A percentile compares a stretch with the other conserved stretches of the same genome.
These are phyloP conservation scores for Anoncus sp. DNA, from an alignment of 2,888 invertebrate genomes.

Conservation along the genomic window DNA sequence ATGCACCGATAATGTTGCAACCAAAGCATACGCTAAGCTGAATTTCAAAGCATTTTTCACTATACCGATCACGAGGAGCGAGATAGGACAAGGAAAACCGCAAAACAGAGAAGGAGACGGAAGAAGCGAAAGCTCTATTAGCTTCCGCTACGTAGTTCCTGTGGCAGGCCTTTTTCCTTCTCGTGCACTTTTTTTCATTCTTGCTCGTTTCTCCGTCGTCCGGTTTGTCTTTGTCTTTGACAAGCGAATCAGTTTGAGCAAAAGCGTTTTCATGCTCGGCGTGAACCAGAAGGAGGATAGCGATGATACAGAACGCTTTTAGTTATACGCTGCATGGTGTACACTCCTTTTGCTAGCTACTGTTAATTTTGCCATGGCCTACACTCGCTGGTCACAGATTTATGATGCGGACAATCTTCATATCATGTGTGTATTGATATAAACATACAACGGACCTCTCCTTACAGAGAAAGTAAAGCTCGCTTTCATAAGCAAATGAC, in stretches of 20 bases:
- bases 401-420: no score
- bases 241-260: slow-evolving; percentile 35
- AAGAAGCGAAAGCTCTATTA: slow-evolving; percentile 3
- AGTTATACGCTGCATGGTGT: background rate
- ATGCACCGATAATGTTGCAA: slow-evolving; percentile 46
- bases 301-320: slow-evolving; percentile 15
- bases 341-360: background rate
- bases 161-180: slow-evolving; percentile 15
- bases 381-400: no score
- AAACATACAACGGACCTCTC: no score
- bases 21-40: slow-evolving; percentile 49
- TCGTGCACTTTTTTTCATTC: slow-evolving; percentile 4
- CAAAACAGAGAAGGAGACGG: slow-evolving; percentile 1
- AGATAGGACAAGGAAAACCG: slow-evolving; percentile 25
- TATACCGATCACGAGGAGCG: slow-evolving; percentile 28
- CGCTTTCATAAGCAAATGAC: no score
- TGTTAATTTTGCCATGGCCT: no score
- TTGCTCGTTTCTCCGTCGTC: slow-evolving; percentile 7
- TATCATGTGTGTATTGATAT: no score
- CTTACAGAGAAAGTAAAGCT: no score
- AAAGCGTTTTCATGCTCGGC: slow-evolving; percentile 41
- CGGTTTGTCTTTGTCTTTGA: slow-evolving; percentile 41
- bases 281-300: slow-evolving; percentile 20
- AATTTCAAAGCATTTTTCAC: slow-evolving; percentile 39
- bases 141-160: slow-evolving; percentile 12